Conservation (phyloP, 1,140 invertebrate genomes). For the Melanaphis sacchari region DNA sequence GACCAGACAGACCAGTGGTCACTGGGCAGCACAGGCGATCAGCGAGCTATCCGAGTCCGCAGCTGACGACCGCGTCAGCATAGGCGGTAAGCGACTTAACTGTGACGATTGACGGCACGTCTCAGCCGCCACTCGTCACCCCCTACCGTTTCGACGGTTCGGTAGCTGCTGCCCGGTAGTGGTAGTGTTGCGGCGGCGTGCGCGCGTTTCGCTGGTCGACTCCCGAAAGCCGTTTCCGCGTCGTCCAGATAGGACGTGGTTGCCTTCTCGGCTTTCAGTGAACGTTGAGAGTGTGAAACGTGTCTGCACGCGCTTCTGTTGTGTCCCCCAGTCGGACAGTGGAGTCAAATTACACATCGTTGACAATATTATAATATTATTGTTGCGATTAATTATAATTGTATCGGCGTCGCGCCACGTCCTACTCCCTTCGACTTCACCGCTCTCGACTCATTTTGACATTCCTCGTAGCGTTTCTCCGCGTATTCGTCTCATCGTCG, state of each 20-base stretch:
- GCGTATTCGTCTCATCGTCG: background rate
- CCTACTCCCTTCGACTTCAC: background rate
- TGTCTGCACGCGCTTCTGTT: background rate
- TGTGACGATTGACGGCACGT: background rate
- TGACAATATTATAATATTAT: background rate
- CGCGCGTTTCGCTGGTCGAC: background rate
- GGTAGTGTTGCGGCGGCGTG: background rate
- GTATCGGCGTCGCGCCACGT: background rate
- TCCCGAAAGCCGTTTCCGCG: background rate
- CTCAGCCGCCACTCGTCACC: background rate
- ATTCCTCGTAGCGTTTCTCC: background rate
- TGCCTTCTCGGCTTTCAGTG: background rate
- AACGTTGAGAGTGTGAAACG: no score
- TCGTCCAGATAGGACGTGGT: background rate
- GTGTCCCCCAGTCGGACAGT: background rate
- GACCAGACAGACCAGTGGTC: background rate
- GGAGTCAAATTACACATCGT: background rate
- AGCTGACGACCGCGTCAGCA: background rate
- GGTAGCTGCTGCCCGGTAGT: no score
- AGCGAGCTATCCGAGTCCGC: background rate
- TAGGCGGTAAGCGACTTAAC: background rate
- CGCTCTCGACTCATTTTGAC: background rate
- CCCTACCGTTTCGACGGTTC: background rate
- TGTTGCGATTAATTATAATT: background rate
- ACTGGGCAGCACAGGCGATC: background rate